Evolutionary conservation across 1,140 invertebrate species (phyloP).

Genomic region (Drosophila ercepeae): DNA sequence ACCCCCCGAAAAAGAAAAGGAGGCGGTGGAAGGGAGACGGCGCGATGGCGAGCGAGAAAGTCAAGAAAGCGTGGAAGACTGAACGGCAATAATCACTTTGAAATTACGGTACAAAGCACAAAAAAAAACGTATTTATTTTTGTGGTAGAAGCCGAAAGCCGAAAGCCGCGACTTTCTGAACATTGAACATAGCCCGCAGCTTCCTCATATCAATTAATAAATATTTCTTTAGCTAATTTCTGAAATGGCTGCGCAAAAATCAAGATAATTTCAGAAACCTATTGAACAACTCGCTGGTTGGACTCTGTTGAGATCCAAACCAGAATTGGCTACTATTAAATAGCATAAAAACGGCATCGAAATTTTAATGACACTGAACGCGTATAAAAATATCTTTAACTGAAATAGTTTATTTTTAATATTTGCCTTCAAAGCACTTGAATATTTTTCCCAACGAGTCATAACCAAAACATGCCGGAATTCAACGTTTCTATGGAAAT

Average conservation of each 20-base stretch:
- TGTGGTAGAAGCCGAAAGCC: slow-evolving; percentile 35
- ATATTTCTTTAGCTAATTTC: slow-evolving; percentile 41
- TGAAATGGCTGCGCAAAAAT: slow-evolving; percentile 28
- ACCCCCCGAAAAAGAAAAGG: slow-evolving; percentile 1
- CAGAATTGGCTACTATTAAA: slow-evolving; percentile 8
- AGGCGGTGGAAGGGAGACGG: background rate
- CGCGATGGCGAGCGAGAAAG: slow-evolving; percentile 18
- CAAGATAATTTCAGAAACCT: slow-evolving; percentile 9
- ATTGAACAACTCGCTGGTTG: slow-evolving; percentile 11
- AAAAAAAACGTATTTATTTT: slow-evolving; percentile 7
- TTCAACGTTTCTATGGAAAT: background rate
- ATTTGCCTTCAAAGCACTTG: background rate
- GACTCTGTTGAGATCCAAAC: slow-evolving; percentile 9
- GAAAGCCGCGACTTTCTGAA: slow-evolving; percentile 20
- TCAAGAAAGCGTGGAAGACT: slow-evolving; percentile 66
- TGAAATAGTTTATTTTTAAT: background rate
- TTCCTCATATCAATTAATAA: slow-evolving; percentile 44
- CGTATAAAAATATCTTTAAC: background rate
- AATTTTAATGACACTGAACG: background rate
- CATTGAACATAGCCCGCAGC: slow-evolving; percentile 30
- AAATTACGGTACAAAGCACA: slow-evolving; percentile 44
- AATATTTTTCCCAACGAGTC: background rate
- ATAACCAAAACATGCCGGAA: background rate
- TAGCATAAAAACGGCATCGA: background rate
- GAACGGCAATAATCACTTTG: slow-evolving; percentile 57